phyloP scores from a whole-genome alignment of 2,888 invertebrate species.

The Tribolium freemani region DNA sequence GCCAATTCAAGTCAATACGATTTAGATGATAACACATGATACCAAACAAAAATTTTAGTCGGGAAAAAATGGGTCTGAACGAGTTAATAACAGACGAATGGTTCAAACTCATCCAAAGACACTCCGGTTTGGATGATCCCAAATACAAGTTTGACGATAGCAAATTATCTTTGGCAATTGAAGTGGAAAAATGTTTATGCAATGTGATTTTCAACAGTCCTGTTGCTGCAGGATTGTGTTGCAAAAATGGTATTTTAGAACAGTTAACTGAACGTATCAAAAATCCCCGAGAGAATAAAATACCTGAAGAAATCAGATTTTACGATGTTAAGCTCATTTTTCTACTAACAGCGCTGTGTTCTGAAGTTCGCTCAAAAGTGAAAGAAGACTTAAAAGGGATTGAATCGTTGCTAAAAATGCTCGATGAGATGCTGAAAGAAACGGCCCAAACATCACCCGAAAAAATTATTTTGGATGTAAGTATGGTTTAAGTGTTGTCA shows the following conservation, averaged over 20 bases:
- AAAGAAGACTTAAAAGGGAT: conserved; percentile 80
- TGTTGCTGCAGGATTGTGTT: conserved; percentile 74
- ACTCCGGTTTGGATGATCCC: conserved; percentile 73
- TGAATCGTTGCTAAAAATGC: conserved; percentile 76
- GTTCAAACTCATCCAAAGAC: conserved; percentile 77
- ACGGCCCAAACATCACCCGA: conserved; percentile 39
- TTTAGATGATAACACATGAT: not conserved
- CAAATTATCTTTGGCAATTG: conserved; percentile 75
- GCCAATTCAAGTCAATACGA: not conserved
- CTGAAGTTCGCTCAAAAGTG: conserved; percentile 76
- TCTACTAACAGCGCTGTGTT: conserved; percentile 87
- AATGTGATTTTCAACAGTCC: conserved; percentile 87
- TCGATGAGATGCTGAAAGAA: conserved; percentile 76
- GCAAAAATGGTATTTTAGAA: conserved; percentile 76
- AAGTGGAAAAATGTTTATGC: conserved; percentile 90
- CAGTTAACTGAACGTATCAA: conserved; percentile 81
- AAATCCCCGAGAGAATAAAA: conserved; percentile 70
- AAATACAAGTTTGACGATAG: conserved; percentile 66
- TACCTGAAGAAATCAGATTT: conserved; percentile 81
- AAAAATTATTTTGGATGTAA: conserved; percentile 44
- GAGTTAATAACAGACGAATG: conserved; percentile 78
- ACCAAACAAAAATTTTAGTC: conserved; percentile 71
- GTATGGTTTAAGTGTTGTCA: too few species aligned
- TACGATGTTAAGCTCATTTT: conserved; percentile 93
- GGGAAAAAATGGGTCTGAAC: conserved; percentile 83